These are phyloP conservation scores for Notolepis coatsorum DNA, from an alignment of 2,797 vertebrate species.

Conservation along the genomic window DNA sequence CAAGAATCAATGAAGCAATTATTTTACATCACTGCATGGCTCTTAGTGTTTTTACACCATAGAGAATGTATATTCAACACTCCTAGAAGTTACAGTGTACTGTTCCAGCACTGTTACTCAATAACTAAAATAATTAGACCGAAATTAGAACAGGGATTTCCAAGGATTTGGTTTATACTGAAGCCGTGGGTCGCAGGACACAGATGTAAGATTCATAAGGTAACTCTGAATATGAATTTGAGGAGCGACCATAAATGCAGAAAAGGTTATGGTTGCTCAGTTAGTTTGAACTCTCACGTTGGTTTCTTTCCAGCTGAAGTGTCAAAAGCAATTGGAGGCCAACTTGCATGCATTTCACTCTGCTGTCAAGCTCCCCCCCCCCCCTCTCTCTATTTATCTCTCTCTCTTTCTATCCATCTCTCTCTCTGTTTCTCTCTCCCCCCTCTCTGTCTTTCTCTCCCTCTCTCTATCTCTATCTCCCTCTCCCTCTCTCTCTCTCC, in stretches of 20 bases:
- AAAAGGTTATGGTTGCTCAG: neutral
- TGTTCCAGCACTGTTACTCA: slow-evolving; percentile 1
- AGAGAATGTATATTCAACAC: slow-evolving; percentile 12
- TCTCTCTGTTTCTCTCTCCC: slow-evolving; percentile 6
- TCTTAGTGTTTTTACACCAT: slow-evolving; percentile 9
- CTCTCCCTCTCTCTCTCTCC: slow-evolving; percentile 12
- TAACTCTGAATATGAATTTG: slow-evolving; percentile 3
- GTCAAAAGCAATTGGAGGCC: slow-evolving; percentile 62
- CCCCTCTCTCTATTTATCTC: slow-evolving; percentile 35
- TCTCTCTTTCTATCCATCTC: slow-evolving; percentile 17
- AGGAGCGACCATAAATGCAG: slow-evolving; percentile 28
- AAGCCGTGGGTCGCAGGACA: neutral
- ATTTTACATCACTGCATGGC: slow-evolving; percentile 30
- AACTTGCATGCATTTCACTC: slow-evolving; percentile 65
- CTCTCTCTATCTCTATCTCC: neutral
- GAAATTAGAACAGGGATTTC: neutral
- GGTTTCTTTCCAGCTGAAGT: slow-evolving; percentile 39
- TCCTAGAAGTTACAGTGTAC: neutral
- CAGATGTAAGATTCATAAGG: slow-evolving; percentile 9
- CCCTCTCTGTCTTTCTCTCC: neutral
- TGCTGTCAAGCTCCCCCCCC: slow-evolving; percentile 55
- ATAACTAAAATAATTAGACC: slow-evolving; percentile 1
- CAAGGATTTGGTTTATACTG: neutral
- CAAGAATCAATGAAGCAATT: slow-evolving; percentile 32
- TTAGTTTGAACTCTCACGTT: slow-evolving; percentile 41